phyloP scores from a whole-genome alignment of 2,888 invertebrate genomes.

The Philereme transversata region DNA sequence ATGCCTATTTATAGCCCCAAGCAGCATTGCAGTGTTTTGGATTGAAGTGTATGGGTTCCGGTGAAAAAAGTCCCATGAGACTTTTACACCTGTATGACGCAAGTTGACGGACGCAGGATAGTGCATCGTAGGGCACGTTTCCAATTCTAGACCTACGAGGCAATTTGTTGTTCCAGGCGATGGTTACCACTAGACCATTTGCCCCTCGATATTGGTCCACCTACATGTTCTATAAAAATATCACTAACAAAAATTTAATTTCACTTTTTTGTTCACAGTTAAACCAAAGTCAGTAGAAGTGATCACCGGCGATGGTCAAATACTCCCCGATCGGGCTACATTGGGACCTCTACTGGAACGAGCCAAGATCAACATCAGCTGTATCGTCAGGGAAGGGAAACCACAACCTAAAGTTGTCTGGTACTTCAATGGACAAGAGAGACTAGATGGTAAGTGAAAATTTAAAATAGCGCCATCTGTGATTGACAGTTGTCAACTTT shows the following conservation, averaged over 20 bases:
- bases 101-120: too few relatives aligned
- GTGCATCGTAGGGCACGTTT: too few relatives aligned
- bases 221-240: neutral
- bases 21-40: too few relatives aligned
- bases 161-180: too few relatives aligned
- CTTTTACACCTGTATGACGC: too few relatives aligned
- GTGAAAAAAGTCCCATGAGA: too few relatives aligned
- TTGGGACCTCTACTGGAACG: conserved; percentile 90
- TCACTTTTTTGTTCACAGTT: conserved; percentile 85
- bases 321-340: conserved; percentile 85
- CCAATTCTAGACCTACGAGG: too few relatives aligned
- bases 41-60: too few relatives aligned
- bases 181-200: neutral
- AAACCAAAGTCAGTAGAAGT: conserved; percentile 91
- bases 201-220: too few relatives aligned
- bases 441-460: conserved; percentile 81
- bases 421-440: conserved; percentile 90
- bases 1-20: too few relatives aligned
- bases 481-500: neutral
- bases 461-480: neutral
- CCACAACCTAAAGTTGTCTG: conserved; percentile 93
- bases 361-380: conserved; percentile 86
- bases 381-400: conserved; percentile 91
- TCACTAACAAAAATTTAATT: conserved; percentile 12
- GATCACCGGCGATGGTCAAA: conserved; percentile 85